A percentile compares a stretch with the other conserved stretches of the same genome.
Evolutionary conservation across 2,888 invertebrate genomes (phyloP).

Genomic region (Dryadula phaetusa): DNA sequence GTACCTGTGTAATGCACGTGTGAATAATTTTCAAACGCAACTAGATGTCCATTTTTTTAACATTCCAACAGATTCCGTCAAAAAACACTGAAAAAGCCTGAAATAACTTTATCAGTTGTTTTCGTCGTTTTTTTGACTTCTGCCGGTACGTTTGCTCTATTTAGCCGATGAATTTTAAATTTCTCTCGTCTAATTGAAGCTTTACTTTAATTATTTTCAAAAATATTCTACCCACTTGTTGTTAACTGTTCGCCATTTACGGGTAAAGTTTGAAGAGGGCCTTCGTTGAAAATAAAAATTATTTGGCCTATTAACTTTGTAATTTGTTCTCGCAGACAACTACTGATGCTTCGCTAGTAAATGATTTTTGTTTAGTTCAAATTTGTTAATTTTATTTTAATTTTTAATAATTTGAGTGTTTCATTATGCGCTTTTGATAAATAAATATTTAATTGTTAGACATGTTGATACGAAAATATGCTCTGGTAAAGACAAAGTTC

Average conservation of each 20-base stretch:
- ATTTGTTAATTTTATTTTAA: too few relatives aligned
- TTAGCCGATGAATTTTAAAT: conserved; percentile 11
- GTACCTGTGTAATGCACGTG: conserved; percentile 14
- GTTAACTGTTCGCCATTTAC: conserved; percentile 16
- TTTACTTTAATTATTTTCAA: conserved; percentile 13
- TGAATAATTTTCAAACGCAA: conserved; percentile 23
- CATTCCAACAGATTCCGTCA: conserved; percentile 8
- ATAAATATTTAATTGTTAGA: too few relatives aligned
- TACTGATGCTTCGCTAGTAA: neutral
- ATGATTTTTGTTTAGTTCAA: neutral
- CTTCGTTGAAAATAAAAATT: conserved; percentile 11
- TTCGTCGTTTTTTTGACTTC: neutral
- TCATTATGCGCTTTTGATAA: too few relatives aligned
- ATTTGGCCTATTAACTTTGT: conserved; percentile 17
- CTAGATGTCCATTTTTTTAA: neutral
- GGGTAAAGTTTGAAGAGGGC: conserved; percentile 14
- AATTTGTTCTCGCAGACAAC: conserved; percentile 1
- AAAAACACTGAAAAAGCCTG: conserved; percentile 14
- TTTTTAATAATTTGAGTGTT: too few relatives aligned
- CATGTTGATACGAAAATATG: too few relatives aligned
- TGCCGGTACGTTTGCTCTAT: neutral
- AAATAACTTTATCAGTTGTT: conserved; percentile 10
- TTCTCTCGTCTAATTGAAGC: conserved; percentile 21
- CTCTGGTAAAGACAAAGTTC: too few relatives aligned
- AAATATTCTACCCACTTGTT: neutral